phyloP scores from a whole-genome alignment of 2,113 vertebrate species.

The Dolichotis patagonum region DNA sequence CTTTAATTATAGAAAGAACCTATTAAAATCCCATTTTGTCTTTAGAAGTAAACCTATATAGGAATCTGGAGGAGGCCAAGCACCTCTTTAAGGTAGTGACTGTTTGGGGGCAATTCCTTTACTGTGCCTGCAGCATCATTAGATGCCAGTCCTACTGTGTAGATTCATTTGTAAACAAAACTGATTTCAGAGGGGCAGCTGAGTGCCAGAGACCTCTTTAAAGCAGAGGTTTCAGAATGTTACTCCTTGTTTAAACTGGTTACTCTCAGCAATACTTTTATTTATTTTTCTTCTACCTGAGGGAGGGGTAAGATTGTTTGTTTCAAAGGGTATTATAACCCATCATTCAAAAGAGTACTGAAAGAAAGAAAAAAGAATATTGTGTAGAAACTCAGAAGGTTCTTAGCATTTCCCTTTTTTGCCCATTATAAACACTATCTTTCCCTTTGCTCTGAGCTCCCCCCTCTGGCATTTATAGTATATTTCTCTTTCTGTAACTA shows the following conservation, averaged over 20 bases:
- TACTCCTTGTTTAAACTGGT: slow-evolving; percentile 13
- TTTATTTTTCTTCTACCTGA: slow-evolving; percentile 48
- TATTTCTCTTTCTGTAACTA: slow-evolving; percentile 58
- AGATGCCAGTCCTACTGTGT: slow-evolving; percentile 76
- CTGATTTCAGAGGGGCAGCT: slow-evolving; percentile 77
- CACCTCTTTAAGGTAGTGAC: slow-evolving; percentile 80
- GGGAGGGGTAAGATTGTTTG: slow-evolving; percentile 23
- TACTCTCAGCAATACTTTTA: neutral
- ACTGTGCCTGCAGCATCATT: slow-evolving; percentile 75
- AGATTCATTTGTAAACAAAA: slow-evolving; percentile 85
- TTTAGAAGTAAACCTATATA: slow-evolving; percentile 56
- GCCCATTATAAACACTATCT: slow-evolving; percentile 59
- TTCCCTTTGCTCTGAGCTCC: slow-evolving; percentile 89
- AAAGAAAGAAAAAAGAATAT: slow-evolving; percentile 11
- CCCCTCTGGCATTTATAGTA: slow-evolving; percentile 85
- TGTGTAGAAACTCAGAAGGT: slow-evolving; percentile 49
- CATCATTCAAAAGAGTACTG: slow-evolving; percentile 58
- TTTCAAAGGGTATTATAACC: slow-evolving; percentile 59
- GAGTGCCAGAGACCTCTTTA: slow-evolving; percentile 31
- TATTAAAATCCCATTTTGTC: slow-evolving; percentile 73
- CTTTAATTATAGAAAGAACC: slow-evolving; percentile 66
- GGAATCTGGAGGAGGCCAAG: slow-evolving; percentile 79
- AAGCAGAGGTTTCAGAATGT: slow-evolving; percentile 66
- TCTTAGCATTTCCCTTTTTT: slow-evolving; percentile 26
- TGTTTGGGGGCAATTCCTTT: slow-evolving; percentile 82